These are phyloP conservation scores for Drosophila albomicans DNA, from an alignment of 1,140 invertebrate genomes.

Conservation along the genomic window DNA sequence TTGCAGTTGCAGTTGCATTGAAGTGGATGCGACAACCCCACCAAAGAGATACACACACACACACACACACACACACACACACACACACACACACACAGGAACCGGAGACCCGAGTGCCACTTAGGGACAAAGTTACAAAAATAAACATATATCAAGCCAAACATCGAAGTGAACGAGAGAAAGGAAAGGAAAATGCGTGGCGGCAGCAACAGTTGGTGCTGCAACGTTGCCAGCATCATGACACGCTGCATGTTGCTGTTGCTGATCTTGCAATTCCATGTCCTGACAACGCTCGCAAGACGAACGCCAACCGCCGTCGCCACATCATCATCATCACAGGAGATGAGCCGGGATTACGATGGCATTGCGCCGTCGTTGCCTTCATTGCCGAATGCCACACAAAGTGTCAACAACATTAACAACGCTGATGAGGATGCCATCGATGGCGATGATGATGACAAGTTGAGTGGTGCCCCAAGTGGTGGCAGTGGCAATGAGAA, in stretches of 20 bases:
- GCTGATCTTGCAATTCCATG: constrained; percentile 16
- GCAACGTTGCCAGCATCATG: constrained; percentile 34
- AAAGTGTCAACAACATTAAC: constrained; percentile 5
- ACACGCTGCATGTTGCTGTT: constrained; percentile 36
- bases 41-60: not conserved
- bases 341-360: constrained; percentile 76
- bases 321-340: constrained; percentile 41
- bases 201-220: constrained; percentile 17
- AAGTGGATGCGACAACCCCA: constrained; percentile 32
- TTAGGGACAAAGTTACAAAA: constrained; percentile 64
- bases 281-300: constrained; percentile 20
- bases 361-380: not conserved
- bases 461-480: not conserved
- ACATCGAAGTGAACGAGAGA: constrained; percentile 19
- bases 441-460: constrained; percentile 54
- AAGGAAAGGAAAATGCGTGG: constrained; percentile 1
- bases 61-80: constrained; percentile 5
- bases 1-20: constrained; percentile 50
- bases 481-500: constrained; percentile 20
- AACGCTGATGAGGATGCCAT: constrained; percentile 20
- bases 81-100: constrained; percentile 13
- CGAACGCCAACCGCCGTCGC: constrained; percentile 34
- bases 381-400: not conserved
- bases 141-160: constrained; percentile 59
- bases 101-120: constrained; percentile 34